Base-by-base conservation (phyloP, 2,113 vertebrate genomes). In the Ornithorhynchus anatinus region DNA sequence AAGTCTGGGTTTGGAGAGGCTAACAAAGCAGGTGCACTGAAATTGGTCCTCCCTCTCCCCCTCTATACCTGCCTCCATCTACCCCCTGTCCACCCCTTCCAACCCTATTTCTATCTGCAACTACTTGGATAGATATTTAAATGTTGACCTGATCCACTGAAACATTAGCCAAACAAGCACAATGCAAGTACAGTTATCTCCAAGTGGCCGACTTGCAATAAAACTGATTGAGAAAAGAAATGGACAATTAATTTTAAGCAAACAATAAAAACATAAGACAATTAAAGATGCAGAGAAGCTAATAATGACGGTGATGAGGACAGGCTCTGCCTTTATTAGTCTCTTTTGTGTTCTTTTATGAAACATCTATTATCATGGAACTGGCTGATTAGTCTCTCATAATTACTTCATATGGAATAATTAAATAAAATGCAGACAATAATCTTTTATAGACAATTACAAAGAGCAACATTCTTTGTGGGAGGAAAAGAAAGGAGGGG, bases 401-500 rank as follows among this genome's bases (percentile, higher is more conserved):
- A 91, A 91, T 91, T 89, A 85, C 79, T 84, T 93, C 78, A 78
- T 86, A 84, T 66, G 59, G 75, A 91, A 86, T 88, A 92, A 92
- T 89, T 87, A 91, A 89, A 91, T 88, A 89, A 88, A 89, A 91
- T 67, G 56, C 74, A 89, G 81, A 86, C 80, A 88, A 89, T 92
- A 90, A 90, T 86, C 58, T 90, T 91, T 92, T 87, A 86, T 82
- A 87, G 86, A 77, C 84, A 80, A 60, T 61, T 90, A 86, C 77
- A 84, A 89, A 78, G 72, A 81, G 27, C 69, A 90, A 78, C 40
- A 53, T 39, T 88, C n/a, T 91, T 87, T 85, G 63, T 38, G 11
- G 42, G 78, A 71, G 52, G 77, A 47, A 75, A 59, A n/a, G n/a
- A 63, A 66, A 39, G 67, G 71, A 65, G 72, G 60, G 35, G 16